Evolutionary conservation across 2,113 vertebrate species (phyloP), one percentile per base, ranked within the genome.

Genomic region (Dasyurus viverrinus): DNA sequence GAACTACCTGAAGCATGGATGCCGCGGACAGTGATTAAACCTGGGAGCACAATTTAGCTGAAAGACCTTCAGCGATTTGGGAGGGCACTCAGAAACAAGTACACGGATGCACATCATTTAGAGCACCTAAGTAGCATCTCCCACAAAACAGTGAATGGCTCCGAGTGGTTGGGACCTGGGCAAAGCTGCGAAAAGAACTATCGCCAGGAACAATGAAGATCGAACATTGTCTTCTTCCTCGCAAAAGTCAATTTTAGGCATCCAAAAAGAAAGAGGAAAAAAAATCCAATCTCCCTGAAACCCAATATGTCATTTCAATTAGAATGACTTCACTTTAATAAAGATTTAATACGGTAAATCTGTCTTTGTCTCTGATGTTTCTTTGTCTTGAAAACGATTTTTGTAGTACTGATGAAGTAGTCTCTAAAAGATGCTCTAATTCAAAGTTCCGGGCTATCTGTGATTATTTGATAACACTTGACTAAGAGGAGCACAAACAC

Each of bases 271-370:
- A 42, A 89, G 53, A 1, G 22, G n/a, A 50, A 93, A 93, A 94
- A 93, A 94, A 93, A 93, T 91, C 54, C 93, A 95, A 89, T 95
- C 95, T 91, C 92, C 95, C 68, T 92, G 96, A 90, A 94, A 95
- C 93, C 92, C 95, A 96, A 98, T 97, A 93, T 92, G 96, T 97
- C 96, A 97, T 89, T 96, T 96, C 96, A 96, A 95, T 93, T 96
- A 95, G 96, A 96, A 96, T 95, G 96, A 96, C 96, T 96, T 97
- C 96, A 95, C 97, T 97, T 98, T 98, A 96, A 97, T 97, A 97
- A 98, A 98, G 97, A 97, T 97, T 95, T 97, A 97, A 97, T 97
- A 97, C 95, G 94, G 96, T 97, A 97, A 98, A 97, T 94, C 95
- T 98, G 97, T 97, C 93, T 95, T 95, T 97, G 97, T 92, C 94